These are phyloP conservation scores for Larimichthys polyactis DNA, from an alignment of 2,113 vertebrate genomes.

Conservation along the genomic window DNA sequence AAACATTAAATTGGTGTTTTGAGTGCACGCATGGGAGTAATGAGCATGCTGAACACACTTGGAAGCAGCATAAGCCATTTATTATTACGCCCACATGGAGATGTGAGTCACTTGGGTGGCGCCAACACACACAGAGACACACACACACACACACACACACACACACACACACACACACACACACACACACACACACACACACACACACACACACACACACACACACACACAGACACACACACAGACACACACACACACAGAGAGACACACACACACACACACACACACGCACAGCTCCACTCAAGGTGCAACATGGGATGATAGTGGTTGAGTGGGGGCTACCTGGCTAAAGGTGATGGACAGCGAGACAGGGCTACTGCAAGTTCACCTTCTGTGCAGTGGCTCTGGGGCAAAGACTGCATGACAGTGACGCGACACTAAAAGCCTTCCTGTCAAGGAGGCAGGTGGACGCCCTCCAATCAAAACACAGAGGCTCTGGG, in stretches of 20 bases:
- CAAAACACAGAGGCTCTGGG: conserved; percentile 75
- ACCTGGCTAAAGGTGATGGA: conserved; percentile 71
- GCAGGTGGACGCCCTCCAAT: conserved; percentile 80
- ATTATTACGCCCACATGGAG: conserved; percentile 75
- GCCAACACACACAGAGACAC: conserved; percentile 46
- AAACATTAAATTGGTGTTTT: conserved; percentile 78
- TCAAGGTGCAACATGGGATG: conserved; percentile 62
- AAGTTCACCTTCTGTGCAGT: conserved; percentile 79
- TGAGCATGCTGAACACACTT: conserved; percentile 72
- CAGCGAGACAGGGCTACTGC: conserved; percentile 64
- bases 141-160: conserved; percentile 5
- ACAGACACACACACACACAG: conserved; percentile 9
- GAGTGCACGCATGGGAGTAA: conserved; percentile 76
- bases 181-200: conserved; percentile 18
- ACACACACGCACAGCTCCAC: conserved; percentile 10
- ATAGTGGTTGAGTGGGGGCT: conserved; percentile 30
- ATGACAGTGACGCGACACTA: conserved; percentile 85
- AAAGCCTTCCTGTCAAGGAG: conserved; percentile 80
- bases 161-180: conserved; percentile 20
- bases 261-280: conserved; percentile 47
- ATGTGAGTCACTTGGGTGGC: conserved; percentile 78
- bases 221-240: too few species aligned
- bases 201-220: conserved; percentile 20
- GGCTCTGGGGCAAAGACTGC: conserved; percentile 77
- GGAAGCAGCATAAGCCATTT: conserved; percentile 68